Evolutionary conservation across 2,888 invertebrate genomes (phyloP).

Genomic region (Acrobasis suavella): DNA sequence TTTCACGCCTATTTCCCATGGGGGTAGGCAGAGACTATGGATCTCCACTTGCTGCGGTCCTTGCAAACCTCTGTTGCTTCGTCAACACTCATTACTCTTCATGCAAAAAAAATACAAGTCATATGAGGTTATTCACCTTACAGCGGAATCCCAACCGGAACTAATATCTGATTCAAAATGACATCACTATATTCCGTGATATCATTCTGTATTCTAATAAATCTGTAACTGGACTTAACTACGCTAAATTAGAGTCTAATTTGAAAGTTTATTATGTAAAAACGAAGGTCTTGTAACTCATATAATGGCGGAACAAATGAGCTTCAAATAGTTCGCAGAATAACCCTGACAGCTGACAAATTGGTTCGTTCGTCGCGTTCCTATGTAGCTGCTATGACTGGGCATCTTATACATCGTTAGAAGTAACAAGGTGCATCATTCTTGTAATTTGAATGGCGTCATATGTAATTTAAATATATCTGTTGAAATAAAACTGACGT

Average conservation of each 20-base stretch:
- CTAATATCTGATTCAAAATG: constrained; percentile 1
- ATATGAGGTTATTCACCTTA: constrained; percentile 1
- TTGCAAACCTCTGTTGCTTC: too few species aligned
- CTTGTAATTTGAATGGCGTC: not conserved
- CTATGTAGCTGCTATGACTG: constrained; percentile 33
- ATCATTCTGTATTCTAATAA: constrained; percentile 1
- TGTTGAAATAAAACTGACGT: too few species aligned
- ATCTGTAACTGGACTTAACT: constrained; percentile 5
- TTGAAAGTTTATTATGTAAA: constrained; percentile 19
- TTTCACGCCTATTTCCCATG: too few species aligned
- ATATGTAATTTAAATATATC: too few species aligned
- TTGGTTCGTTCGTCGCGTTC: constrained; percentile 41
- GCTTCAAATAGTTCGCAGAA: constrained; percentile 51
- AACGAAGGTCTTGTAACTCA: constrained; percentile 25
- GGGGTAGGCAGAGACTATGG: too few species aligned
- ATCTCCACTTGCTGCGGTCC: too few species aligned
- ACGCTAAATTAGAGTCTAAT: constrained; percentile 8
- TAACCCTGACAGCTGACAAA: constrained; percentile 51
- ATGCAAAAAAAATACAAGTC: too few species aligned
- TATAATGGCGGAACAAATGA: constrained; percentile 43
- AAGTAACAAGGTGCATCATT: not conserved
- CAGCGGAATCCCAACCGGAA: constrained; percentile 1
- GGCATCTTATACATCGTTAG: not conserved
- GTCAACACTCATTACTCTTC: too few species aligned
- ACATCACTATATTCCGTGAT: constrained; percentile 3